Conservation (phyloP, 2,797 vertebrate species). For the Phrynocephalus guinanensis region DNA sequence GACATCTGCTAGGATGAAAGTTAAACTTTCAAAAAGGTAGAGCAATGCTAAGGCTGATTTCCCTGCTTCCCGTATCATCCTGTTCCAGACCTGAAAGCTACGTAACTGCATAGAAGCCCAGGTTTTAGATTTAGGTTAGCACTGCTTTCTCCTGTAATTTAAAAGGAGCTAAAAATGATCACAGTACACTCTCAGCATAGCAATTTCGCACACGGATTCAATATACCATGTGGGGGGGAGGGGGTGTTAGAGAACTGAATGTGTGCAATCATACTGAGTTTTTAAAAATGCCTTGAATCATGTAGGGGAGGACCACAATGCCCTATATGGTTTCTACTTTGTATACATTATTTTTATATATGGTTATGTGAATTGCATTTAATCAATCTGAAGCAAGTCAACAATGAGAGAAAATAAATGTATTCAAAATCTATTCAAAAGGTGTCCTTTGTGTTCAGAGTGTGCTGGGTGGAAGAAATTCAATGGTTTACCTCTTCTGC, state of each 20-base stretch:
- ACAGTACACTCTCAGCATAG: constrained; percentile 2
- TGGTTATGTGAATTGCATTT: constrained; percentile 44
- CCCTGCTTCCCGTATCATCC: neutral
- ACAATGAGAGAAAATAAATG: constrained; percentile 60
- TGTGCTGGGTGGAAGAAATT: neutral
- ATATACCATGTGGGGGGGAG: constrained; percentile 4
- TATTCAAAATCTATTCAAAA: neutral
- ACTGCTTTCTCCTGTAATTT: constrained; percentile 56
- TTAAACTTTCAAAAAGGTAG: neutral
- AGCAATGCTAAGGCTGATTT: neutral
- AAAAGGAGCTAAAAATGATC: constrained; percentile 20
- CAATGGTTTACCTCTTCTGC: neutral
- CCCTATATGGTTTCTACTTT: constrained; percentile 59
- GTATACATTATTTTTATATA: constrained; percentile 76
- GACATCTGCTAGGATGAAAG: neutral
- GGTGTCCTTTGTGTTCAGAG: neutral
- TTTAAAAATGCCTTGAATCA: constrained; percentile 60
- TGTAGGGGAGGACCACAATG: constrained; percentile 41
- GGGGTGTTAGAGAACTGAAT: constrained; percentile 28
- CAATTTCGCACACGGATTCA: neutral
- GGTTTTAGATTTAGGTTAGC: neutral
- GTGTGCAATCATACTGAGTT: constrained; percentile 61
- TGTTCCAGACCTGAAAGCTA: neutral
- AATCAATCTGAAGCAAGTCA: constrained; percentile 55
- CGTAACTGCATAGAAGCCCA: neutral